phyloP scores from a whole-genome alignment of 2,797 vertebrate species.

The Lithobates sylvaticus region DNA sequence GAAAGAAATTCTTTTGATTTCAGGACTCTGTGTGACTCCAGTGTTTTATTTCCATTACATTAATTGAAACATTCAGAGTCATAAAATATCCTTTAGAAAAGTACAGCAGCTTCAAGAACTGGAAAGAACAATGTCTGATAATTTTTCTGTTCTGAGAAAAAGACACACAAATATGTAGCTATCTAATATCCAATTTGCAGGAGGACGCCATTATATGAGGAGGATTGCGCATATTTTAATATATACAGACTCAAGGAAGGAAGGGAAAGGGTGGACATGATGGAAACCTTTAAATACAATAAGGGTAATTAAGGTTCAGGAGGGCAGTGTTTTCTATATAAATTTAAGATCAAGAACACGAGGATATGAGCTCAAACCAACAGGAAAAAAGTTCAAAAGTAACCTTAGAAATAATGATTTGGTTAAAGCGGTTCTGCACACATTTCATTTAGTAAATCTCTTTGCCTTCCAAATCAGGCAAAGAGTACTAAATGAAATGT shows the following conservation, averaged over 20 bases:
- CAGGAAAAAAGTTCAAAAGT: no score
- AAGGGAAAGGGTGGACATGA: neutral
- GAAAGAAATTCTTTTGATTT: constrained; percentile 38
- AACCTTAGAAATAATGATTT: no score
- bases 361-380: no score
- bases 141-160: neutral
- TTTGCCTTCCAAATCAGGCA: no score
- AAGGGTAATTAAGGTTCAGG: neutral
- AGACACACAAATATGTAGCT: constrained; percentile 6
- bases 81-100: constrained; percentile 23
- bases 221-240: neutral
- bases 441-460: no score
- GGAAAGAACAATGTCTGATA: constrained; percentile 2
- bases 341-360: no score
- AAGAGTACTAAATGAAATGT: no score
- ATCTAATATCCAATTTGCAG: neutral
- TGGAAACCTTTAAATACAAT: neutral
- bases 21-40: constrained; percentile 29
- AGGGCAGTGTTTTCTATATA: no score
- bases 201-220: neutral
- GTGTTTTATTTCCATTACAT: constrained; percentile 44
- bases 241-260: no score
- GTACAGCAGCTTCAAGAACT: constrained; percentile 28
- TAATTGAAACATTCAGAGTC: constrained; percentile 45
- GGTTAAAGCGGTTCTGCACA: no score